Conservation (phyloP, 2,888 invertebrate genomes). For the Acanthosepion esculentum region DNA sequence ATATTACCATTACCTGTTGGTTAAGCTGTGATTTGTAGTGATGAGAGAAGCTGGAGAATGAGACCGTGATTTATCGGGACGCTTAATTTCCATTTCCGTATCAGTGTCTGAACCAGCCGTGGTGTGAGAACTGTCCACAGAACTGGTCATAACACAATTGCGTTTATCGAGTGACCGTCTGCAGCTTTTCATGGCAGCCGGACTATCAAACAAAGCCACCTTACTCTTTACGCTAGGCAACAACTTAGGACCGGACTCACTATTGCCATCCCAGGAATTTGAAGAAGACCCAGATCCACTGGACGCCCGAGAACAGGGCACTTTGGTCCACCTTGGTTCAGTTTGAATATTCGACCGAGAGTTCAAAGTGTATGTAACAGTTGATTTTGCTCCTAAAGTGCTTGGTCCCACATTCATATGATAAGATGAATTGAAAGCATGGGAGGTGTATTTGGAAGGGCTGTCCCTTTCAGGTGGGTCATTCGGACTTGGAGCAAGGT, state of each 20-base stretch:
- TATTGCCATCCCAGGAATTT: not conserved
- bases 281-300: slow-evolving; percentile 25
- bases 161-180: slow-evolving; percentile 50
- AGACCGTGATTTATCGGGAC: slow-evolving; percentile 51
- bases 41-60: slow-evolving; percentile 51
- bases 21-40: slow-evolving; percentile 48
- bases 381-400: slow-evolving; percentile 33
- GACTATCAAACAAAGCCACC: slow-evolving; percentile 59
- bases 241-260: slow-evolving; percentile 51
- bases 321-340: slow-evolving; percentile 23
- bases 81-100: slow-evolving; percentile 54
- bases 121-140: slow-evolving; percentile 50
- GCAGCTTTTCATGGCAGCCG: slow-evolving; percentile 49
- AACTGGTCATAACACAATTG: slow-evolving; percentile 51
- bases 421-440: not conserved
- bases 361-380: not conserved
- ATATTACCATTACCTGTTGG: slow-evolving; percentile 37
- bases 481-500: slow-evolving; percentile 61
- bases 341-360: not conserved
- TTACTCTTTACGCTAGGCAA: slow-evolving; percentile 61
- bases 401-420: slow-evolving; percentile 40
- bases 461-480: slow-evolving; percentile 66
- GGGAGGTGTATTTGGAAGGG: slow-evolving; percentile 35
- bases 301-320: not conserved
- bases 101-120: slow-evolving; percentile 59